Conservation (phyloP, 2,888 invertebrate genomes). For the Limnephilus lunatus region DNA sequence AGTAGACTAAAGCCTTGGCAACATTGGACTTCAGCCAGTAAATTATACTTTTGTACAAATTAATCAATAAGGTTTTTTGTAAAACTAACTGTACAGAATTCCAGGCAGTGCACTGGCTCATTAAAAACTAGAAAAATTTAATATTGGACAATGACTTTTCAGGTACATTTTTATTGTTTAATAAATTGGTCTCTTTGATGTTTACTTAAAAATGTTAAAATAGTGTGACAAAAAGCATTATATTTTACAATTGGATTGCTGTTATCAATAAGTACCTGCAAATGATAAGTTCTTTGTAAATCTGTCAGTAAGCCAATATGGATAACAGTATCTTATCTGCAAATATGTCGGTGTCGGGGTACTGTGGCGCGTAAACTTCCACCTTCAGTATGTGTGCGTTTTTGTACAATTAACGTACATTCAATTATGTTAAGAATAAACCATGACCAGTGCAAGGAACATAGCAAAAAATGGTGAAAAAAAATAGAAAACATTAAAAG, state of each 20-base stretch:
- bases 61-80: neutral
- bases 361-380: neutral
- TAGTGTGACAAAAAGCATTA: neutral
- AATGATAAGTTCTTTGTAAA: constrained; percentile 30
- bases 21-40: no score
- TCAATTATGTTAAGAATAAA: constrained; percentile 29
- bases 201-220: neutral
- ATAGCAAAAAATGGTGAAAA: constrained; percentile 25
- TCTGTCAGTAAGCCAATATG: constrained; percentile 32
- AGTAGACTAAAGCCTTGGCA: no score
- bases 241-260: constrained; percentile 3
- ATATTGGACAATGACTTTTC: neutral
- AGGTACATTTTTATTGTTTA: neutral
- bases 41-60: no score
- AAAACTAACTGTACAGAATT: neutral
- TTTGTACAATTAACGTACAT: constrained; percentile 6
- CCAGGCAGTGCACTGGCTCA: neutral
- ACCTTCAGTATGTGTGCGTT: constrained; percentile 15
- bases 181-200: neutral
- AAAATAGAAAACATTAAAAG: constrained; percentile 1
- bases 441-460: constrained; percentile 4
- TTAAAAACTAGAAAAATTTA: neutral
- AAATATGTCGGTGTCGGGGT: constrained; percentile 35
- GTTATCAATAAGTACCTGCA: constrained; percentile 41
- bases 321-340: constrained; percentile 46